Base-by-base conservation (phyloP, 1,140 invertebrate genomes). In the Drosophila takahashii region DNA sequence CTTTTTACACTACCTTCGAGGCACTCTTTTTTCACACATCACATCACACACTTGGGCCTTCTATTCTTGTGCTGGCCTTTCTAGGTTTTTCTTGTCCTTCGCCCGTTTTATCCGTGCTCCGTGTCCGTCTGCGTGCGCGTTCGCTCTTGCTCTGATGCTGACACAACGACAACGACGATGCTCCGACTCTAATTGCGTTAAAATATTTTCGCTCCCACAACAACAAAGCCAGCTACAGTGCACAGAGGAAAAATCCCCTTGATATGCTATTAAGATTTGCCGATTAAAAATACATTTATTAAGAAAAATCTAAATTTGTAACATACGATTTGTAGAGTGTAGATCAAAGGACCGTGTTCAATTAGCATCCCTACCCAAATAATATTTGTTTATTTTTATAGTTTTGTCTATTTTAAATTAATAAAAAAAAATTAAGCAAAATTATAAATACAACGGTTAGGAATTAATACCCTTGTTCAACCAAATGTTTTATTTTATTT, bases 41-140 rank as follows among this genome's bases (percentile, higher is more conserved):
- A 47, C 16, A 18, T 44, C 41, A 44, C 41, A 44, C 65, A 53
- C 39, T 66, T 42, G 53, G 27, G 34, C 67, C 22, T 54, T 36
- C 72, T 66, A 57, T 57, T 61, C 52, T 62, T 69, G 39, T 29
- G 27, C 29, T 32, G 29, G 39, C 44, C 34, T 45, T 44, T 44
- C 15, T 44, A 44, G 15, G 34, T 41, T 59, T 71, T 71, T 18
- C 45, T 61, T 42, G 34, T 59, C 32, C 16, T 75, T 69, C 54
- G 58, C 32, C 44, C 59, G 59, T 74, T 90, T 73, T 79, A 86
- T 81, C 87, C 81, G 81, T 76, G 79, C 71, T 71, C 67, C 65
- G 67, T 81, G 86, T 90, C 83, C 83, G 79, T 83, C 48, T 77
- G 86, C 85, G 65, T 90, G 85, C 85, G 86, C 86, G 85, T 81